phyloP scores from a whole-genome alignment of 2,888 invertebrate genomes.

The Aleiodes leptofemur region DNA sequence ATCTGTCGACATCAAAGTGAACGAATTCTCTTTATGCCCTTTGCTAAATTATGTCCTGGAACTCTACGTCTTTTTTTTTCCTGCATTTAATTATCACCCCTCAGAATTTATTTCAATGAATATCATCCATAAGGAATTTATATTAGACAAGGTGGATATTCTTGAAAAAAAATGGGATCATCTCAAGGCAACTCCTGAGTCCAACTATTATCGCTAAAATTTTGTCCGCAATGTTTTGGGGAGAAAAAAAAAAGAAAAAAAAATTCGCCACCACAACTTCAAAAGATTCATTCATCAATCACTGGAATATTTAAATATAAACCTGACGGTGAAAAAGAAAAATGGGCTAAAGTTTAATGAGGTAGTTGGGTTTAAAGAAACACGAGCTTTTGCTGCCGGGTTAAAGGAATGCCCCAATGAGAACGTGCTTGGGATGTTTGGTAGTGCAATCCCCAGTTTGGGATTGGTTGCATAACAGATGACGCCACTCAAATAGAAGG shows the following conservation, averaged over 20 bases:
- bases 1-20: constrained; percentile 62
- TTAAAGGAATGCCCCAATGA: constrained; percentile 66
- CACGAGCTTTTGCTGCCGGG: constrained; percentile 58
- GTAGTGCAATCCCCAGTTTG: constrained; percentile 70
- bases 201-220: no score
- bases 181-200: no score
- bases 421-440: constrained; percentile 70
- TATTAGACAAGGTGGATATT: no score
- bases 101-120: neutral
- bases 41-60: constrained; percentile 20
- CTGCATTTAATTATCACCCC: neutral
- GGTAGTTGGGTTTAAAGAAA: constrained; percentile 40
- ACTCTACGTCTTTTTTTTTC: neutral
- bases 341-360: constrained; percentile 26
- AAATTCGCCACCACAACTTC: neutral
- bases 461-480: constrained; percentile 69
- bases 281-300: no score
- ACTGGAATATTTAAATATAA: no score
- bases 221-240: neutral
- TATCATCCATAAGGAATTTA: neutral
- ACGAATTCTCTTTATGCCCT: constrained; percentile 43
- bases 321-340: neutral
- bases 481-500: constrained; percentile 68
- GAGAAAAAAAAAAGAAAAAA: neutral
- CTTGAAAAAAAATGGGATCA: no score